Base-by-base conservation (phyloP, 2,888 invertebrate genomes). In the Drosophila paranaensis region DNA sequence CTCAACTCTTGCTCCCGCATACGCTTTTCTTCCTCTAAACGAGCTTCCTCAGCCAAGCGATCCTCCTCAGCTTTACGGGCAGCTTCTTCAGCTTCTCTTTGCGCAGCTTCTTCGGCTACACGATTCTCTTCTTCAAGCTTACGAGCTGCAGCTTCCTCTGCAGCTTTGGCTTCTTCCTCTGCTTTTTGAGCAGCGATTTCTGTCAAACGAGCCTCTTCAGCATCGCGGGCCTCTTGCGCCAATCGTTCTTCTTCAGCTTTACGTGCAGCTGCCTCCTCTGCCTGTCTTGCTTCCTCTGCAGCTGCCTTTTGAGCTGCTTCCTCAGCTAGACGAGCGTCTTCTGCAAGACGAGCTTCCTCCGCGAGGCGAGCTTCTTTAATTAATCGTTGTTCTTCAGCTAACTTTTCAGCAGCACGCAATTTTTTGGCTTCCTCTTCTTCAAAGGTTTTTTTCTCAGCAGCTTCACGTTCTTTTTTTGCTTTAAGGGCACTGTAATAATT, bases 51-150 rank as follows among this genome's bases (percentile, higher is more conserved):
- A 43, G 70, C 67, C 40, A 79, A 76, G 42, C 83, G 77, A 6
- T 84, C 88, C 45, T 89, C 85, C 79, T 94, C 94, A 1, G 90
- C 92, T 73, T 92, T 87, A 70, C 93, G 94, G 71, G 93, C 90
- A 73, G 77, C 71, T 35, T 74, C 77, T 37, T 79, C 62, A 0
- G 55, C 74, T n/a, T 72, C 78, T 30, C 46, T 66, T 20, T 66
- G 67, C 25, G 79, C 84, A 74, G 92, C 94, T 62, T 95, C 95
- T 92, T 94, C 94, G 79, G 94, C 94, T 13, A 94, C 94, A 46
- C 94, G 94, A 79, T 95, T 91, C 92, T 95, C 95, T 55, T 95
- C 93, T 77, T 94, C 94, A 0, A 91, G 92, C 73, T 92, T 91
- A 73, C 93, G 90, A 72, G 94, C 78, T 3, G 72, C 78, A 0